Evolutionary conservation across 1,140 invertebrate genomes (phyloP), one percentile per base, ranked within the genome.

Genomic region (Drosophila kohkoa): DNA sequence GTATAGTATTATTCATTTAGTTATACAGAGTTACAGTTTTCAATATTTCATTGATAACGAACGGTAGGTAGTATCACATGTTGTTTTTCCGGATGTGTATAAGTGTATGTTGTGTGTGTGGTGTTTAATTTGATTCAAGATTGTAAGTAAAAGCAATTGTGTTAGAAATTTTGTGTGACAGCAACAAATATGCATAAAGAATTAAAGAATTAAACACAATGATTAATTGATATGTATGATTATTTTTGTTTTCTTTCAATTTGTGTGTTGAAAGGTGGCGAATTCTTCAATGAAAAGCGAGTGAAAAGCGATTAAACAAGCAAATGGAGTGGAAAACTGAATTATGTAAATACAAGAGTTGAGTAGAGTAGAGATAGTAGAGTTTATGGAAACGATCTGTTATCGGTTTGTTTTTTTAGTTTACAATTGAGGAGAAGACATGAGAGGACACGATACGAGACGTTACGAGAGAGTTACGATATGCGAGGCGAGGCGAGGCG

Each of bases 141-240:
- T 46, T 76, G 51, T 80, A 55, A 68, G 57, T 68, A 55, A 66
- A 82, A 81, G 78, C 78, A 59, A 54, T 54, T 70, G 57, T 75
- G 48, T 71, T 70, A 72, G 52, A 81, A 70, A 57, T 72, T 74
- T 68, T 41, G 71, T 79, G 77, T 79, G 64, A 80, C 79, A 87
- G 79, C 82, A 86, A 82, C 72, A 77, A 82, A 82, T 82, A 75
- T 75, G 63, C 69, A 66, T 76, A 77, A 79, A 74, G 85, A 88
- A 89, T 75, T 13, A 81, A 77, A 79, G 63, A 89, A 60, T 78
- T 70, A 75, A 89, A 80, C 67, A 67, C 54, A 83, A 75, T 87
- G 77, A 73, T 59, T 80, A 74, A 71, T 66, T 51, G 63, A 55
- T 30, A 41, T 41, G 38, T 41, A 11, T 32, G 32, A 32, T 32